A percentile compares a stretch with the other conserved stretches of the same genome.
phyloP scores from a whole-genome alignment of 2,888 invertebrate genomes.

The Hipparchia sbordonii region DNA sequence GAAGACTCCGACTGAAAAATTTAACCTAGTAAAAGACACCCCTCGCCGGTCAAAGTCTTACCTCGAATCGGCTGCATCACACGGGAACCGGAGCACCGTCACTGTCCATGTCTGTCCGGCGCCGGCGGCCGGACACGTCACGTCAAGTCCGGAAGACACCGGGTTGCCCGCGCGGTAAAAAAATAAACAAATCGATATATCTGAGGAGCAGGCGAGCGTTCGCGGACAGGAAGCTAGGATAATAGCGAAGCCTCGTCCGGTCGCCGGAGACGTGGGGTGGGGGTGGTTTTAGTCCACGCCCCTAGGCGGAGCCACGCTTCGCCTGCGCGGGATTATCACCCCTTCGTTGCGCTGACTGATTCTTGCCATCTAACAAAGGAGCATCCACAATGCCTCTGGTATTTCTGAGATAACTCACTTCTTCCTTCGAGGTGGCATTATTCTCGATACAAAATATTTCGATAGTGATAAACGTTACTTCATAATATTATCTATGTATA shows the following conservation, averaged over 20 bases:
- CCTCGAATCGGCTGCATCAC: constrained; percentile 44
- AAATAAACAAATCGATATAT: constrained; percentile 81
- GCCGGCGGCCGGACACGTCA: constrained; percentile 49
- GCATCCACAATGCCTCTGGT: constrained; percentile 38
- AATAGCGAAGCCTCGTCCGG: constrained; percentile 73
- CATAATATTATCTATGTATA: neutral
- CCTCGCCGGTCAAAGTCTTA: constrained; percentile 36
- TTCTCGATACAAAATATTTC: constrained; percentile 33
- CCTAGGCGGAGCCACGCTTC: constrained; percentile 50
- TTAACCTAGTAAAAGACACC: neutral
- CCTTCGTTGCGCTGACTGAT: constrained; percentile 41
- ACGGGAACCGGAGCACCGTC: constrained; percentile 47
- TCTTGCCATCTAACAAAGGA: constrained; percentile 37
- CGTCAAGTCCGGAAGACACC: constrained; percentile 62
- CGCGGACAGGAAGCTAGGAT: constrained; percentile 80
- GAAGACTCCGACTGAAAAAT: neutral
- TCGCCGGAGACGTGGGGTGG: constrained; percentile 51
- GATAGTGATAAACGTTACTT: constrained; percentile 30
- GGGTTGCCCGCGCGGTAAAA: constrained; percentile 69
- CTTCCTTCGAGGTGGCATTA: constrained; percentile 33
- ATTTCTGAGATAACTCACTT: constrained; percentile 38
- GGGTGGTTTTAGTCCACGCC: constrained; percentile 53
- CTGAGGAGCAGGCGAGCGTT: constrained; percentile 74
- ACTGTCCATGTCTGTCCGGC: constrained; percentile 46
- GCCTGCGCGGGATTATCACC: constrained; percentile 55